These are phyloP conservation scores for Origma solitaria DNA, from an alignment of 2,113 vertebrate genomes.

Conservation along the genomic window DNA sequence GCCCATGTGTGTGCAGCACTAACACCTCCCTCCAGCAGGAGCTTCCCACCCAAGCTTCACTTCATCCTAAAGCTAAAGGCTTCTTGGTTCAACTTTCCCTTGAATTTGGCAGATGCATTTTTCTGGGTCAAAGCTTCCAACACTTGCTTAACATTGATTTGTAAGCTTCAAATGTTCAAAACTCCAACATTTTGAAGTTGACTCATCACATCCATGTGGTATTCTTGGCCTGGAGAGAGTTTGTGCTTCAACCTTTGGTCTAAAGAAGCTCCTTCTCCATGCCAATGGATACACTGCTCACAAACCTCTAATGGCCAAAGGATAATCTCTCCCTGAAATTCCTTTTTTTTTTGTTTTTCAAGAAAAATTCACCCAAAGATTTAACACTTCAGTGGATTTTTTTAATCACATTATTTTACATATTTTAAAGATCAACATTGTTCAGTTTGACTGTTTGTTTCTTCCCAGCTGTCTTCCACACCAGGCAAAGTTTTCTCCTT, in stretches of 20 bases:
- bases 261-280: neutral
- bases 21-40: neutral
- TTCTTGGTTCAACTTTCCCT: neutral
- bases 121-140: neutral
- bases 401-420: neutral
- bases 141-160: neutral
- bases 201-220: neutral
- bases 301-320: neutral
- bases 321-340: neutral
- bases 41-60: neutral
- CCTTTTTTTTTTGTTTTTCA: neutral
- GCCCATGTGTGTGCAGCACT: fast-evolving
- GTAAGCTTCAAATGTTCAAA: neutral
- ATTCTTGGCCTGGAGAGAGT: neutral
- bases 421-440: neutral
- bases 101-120: neutral
- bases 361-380: neutral
- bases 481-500: neutral
- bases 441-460: neutral
- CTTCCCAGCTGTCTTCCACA: neutral
- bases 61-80: neutral
- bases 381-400: neutral
- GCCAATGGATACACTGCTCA: neutral
- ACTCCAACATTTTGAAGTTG: neutral
- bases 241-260: neutral